Conservation (phyloP, 2,888 invertebrate species). For the Coenonympha arcania region DNA sequence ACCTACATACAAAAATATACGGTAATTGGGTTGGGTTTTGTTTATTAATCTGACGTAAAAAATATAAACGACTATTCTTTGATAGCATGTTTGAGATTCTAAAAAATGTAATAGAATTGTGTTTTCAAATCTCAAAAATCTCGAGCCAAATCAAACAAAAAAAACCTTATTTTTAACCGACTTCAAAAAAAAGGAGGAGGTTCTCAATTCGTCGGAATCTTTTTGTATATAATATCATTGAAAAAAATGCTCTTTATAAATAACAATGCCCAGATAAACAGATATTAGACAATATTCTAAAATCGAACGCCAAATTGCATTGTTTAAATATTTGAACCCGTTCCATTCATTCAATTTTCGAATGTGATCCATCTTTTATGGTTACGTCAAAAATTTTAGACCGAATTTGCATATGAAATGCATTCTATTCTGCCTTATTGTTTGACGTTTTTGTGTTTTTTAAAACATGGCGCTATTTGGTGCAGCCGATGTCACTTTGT, state of each 20-base stretch:
- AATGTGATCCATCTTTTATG: slow-evolving; percentile 65
- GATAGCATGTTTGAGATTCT: no score
- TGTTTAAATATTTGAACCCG: slow-evolving; percentile 48
- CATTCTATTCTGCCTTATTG: slow-evolving; percentile 34
- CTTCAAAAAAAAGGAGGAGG: no score
- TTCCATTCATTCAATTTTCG: slow-evolving; percentile 48
- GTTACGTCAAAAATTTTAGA: slow-evolving; percentile 56
- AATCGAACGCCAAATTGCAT: slow-evolving; percentile 44
- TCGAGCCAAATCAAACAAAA: slow-evolving; percentile 8
- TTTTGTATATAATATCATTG: no score
- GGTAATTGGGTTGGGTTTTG: no score
- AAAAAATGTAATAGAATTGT: no score
- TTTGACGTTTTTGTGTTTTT: slow-evolving; percentile 43
- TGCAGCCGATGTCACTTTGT: slow-evolving; percentile 34
- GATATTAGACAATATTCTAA: slow-evolving; percentile 32
- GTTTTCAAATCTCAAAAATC: background rate
- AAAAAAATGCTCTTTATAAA: background rate
- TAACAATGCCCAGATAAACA: slow-evolving; percentile 25
- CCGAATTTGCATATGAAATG: slow-evolving; percentile 68
- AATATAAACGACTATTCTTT: no score
- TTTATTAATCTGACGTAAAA: no score
- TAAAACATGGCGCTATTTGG: slow-evolving; percentile 29
- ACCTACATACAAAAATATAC: no score
- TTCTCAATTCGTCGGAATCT: no score
- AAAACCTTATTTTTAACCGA: no score